Conservation (phyloP, 2,797 vertebrate genomes). For the Ctenochaetus hawaiiensis region DNA sequence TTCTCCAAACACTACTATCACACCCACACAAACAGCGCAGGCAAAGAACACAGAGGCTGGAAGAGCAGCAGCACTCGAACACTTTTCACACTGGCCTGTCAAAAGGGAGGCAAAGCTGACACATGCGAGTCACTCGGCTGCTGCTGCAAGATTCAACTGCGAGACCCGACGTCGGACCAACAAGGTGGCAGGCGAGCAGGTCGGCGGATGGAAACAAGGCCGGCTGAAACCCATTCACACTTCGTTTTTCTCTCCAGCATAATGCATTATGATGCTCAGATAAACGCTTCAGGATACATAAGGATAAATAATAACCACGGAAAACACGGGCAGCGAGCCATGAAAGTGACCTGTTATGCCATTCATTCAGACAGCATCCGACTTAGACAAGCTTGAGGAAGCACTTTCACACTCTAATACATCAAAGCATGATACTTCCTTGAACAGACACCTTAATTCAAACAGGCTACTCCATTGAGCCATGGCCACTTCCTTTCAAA, state of each 20-base stretch:
- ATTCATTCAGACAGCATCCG: conserved; percentile 41
- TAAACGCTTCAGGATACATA: conserved; percentile 55
- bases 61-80: conserved; percentile 31
- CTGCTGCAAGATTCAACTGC: conserved; percentile 40
- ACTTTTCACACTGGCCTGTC: conserved; percentile 48
- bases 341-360: conserved; percentile 64
- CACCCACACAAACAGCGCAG: not conserved
- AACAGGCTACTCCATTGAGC: conserved; percentile 18
- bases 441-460: conserved; percentile 47
- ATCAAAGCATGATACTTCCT: conserved; percentile 58
- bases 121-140: conserved; percentile 48
- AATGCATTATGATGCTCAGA: conserved; percentile 20
- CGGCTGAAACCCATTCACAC: conserved; percentile 37
- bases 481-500: conserved; percentile 21
- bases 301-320: conserved; percentile 55
- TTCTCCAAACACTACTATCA: not conserved
- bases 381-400: conserved; percentile 53
- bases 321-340: conserved; percentile 43
- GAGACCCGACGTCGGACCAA: conserved; percentile 40
- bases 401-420: conserved; percentile 63
- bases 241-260: conserved; percentile 33
- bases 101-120: conserved; percentile 50
- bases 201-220: conserved; percentile 48
- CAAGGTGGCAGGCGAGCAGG: conserved; percentile 46
- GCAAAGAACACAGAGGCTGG: conserved; percentile 12